These are phyloP conservation scores for Podargus strigoides DNA, from an alignment of 2,797 vertebrate species.

Conservation along the genomic window DNA sequence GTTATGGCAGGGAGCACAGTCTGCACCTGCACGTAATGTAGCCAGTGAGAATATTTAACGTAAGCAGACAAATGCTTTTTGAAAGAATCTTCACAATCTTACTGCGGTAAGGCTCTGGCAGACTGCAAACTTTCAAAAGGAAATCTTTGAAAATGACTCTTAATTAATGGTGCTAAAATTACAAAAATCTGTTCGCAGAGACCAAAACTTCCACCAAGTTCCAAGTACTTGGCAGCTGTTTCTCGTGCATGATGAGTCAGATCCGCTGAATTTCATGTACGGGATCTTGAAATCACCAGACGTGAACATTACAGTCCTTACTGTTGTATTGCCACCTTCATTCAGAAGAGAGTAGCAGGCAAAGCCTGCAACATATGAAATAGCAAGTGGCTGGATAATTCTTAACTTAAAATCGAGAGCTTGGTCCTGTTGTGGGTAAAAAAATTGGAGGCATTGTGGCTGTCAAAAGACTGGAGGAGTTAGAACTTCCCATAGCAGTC, in stretches of 20 bases:
- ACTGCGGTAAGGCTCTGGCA: background rate
- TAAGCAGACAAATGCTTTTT: background rate
- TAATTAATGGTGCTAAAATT: constrained; percentile 61
- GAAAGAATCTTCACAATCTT: background rate
- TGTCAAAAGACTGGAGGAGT: background rate
- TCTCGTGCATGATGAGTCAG: constrained; percentile 27
- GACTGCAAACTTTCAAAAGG: constrained; percentile 4
- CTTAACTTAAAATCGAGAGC: background rate
- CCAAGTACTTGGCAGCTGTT: constrained; percentile 55
- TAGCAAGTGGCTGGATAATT: background rate
- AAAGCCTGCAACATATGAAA: accelerated
- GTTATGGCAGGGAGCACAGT: background rate
- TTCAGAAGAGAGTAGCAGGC: background rate
- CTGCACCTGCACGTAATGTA: background rate
- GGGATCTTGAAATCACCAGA: constrained; percentile 10
- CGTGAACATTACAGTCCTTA: background rate
- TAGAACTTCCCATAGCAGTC: background rate
- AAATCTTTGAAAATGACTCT: constrained; percentile 17
- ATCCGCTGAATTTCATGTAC: constrained; percentile 6
- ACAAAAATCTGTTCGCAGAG: constrained; percentile 56
- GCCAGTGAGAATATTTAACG: background rate
- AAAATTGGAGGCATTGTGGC: background rate
- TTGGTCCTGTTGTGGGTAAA: background rate
- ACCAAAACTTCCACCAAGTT: constrained; percentile 54
- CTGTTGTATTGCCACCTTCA: background rate